Percentiles rank a stretch among this genome's conserved stretches.
Evolutionary conservation across 2,113 vertebrate species (phyloP).

Genomic region (Callaeas wilsoni): DNA sequence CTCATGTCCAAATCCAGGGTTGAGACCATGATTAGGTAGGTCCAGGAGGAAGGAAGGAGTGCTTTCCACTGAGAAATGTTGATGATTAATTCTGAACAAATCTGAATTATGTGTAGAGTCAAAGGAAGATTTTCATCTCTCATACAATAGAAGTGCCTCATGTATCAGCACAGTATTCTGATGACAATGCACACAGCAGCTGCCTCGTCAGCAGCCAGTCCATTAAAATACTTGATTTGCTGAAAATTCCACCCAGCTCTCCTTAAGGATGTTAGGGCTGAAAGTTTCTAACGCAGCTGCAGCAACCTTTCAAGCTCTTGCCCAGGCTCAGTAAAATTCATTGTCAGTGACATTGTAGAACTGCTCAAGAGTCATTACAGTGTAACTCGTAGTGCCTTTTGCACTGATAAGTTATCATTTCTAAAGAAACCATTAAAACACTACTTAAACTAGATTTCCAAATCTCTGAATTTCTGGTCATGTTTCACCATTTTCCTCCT

Average conservation of each 20-base stretch:
- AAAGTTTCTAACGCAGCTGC: not conserved
- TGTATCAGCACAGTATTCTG: not conserved
- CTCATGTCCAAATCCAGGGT: not conserved
- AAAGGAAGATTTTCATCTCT: not conserved
- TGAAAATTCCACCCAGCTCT: not conserved
- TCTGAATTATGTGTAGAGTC: not conserved
- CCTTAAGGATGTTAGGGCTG: not conserved
- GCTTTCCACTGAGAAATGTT: not conserved
- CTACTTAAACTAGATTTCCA: not conserved
- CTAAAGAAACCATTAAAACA: not conserved
- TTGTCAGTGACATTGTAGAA: not conserved
- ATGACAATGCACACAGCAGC: not conserved
- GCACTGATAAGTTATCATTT: not conserved
- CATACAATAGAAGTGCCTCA: not conserved
- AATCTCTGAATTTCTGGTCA: not conserved
- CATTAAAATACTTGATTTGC: conserved; percentile 16
- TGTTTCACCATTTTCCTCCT: not conserved
- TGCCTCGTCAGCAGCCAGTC: not conserved
- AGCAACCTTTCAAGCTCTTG: not conserved
- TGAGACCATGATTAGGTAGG: not conserved
- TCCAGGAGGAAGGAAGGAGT: not conserved
- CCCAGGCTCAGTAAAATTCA: not conserved
- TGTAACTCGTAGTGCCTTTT: not conserved
- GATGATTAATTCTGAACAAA: not conserved
- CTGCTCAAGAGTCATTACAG: not conserved